Conservation (phyloP, 2,888 invertebrate species). For the Helobdella robusta region DNA sequence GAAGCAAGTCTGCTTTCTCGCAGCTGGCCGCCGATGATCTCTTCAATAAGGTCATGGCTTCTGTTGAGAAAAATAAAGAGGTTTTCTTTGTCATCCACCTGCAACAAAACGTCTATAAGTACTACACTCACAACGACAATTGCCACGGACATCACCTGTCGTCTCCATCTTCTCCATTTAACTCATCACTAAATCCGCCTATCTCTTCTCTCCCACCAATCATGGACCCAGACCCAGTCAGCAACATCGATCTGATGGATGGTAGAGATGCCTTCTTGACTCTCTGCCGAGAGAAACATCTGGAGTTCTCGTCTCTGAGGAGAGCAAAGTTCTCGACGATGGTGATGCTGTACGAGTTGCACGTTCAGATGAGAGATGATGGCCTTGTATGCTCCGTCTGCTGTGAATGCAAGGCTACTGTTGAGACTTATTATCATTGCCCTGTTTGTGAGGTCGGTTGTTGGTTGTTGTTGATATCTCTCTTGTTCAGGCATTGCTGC, state of each 20-base stretch:
- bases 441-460: constrained; percentile 83
- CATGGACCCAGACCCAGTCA: constrained; percentile 88
- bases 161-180: too few relatives aligned
- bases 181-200: constrained; percentile 60
- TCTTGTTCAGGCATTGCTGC: too few relatives aligned
- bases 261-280: constrained; percentile 97
- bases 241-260: constrained; percentile 97
- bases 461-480: too few relatives aligned
- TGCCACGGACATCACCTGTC: not conserved
- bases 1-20: constrained; percentile 75
- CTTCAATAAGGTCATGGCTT: constrained; percentile 90
- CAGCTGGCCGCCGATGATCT: constrained; percentile 68
- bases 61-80: constrained; percentile 99
- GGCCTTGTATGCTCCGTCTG: constrained; percentile 91
- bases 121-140: constrained; percentile 8
- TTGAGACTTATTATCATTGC: constrained; percentile 94
- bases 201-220: constrained; percentile 79
- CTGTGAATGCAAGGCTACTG: constrained; percentile 88
- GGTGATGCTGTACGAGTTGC: constrained; percentile 93
- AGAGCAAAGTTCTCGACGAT: constrained; percentile 91
- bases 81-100: constrained; percentile 93
- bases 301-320: constrained; percentile 90
- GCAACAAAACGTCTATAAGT: constrained; percentile 58
- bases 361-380: constrained; percentile 95
- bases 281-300: constrained; percentile 91